phyloP scores from a whole-genome alignment of 2,888 invertebrate genomes.

The Meteorus colon region DNA sequence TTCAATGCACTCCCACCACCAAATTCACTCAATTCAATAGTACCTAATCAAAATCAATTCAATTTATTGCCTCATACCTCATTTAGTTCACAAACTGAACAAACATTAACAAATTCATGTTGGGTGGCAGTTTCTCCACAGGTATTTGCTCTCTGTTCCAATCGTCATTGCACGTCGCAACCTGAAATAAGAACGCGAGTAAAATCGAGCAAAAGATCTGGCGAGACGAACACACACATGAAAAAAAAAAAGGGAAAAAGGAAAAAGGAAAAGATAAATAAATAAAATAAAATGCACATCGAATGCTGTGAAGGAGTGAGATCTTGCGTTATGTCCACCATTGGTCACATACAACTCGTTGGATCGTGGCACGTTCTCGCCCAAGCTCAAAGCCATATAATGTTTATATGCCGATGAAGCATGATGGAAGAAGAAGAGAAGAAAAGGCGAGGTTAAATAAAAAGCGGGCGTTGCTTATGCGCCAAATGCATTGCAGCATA shows the following conservation, averaged over 20 bases:
- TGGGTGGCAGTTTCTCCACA: constrained; percentile 24
- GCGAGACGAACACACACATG: not conserved
- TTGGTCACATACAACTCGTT: constrained; percentile 37
- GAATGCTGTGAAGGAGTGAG: constrained; percentile 23
- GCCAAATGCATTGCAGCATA: constrained; percentile 37
- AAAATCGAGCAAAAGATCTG: not conserved
- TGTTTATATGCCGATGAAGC: constrained; percentile 58
- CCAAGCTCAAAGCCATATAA: constrained; percentile 42
- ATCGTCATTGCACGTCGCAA: constrained; percentile 7
- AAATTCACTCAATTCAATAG: too few species aligned
- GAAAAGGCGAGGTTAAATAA: constrained; percentile 59
- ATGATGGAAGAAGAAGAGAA: constrained; percentile 17
- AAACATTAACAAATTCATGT: not conserved
- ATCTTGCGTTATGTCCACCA: constrained; percentile 35
- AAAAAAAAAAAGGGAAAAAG: not conserved
- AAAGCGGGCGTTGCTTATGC: constrained; percentile 53
- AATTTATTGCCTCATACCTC: not conserved
- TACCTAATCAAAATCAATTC: too few species aligned
- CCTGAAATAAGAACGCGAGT: not conserved
- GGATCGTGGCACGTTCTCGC: constrained; percentile 28
- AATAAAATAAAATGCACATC: constrained; percentile 1
- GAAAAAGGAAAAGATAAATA: not conserved
- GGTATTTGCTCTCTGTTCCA: not conserved
- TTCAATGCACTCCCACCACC: too few species aligned
- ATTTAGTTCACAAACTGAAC: not conserved